Evolutionary conservation across 2,888 invertebrate genomes (phyloP).

Genomic region (Xylota sylvarum): DNA sequence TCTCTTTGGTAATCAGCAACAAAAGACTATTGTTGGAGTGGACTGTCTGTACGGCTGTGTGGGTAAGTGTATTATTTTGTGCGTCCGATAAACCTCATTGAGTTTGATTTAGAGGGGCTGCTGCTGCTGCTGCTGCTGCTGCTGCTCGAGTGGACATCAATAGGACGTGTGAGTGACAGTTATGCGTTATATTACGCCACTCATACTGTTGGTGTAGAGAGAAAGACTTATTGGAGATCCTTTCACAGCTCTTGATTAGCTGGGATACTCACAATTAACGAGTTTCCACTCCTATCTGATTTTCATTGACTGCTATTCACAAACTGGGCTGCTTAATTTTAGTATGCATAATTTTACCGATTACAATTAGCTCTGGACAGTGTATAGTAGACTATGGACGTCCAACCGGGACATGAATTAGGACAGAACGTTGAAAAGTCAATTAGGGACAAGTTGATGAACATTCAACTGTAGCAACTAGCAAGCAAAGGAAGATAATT

Average conservation of each 20-base stretch:
- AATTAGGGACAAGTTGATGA: too few species aligned
- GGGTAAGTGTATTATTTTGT: constrained; percentile 48
- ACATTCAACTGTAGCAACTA: too few species aligned
- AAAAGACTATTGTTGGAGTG: constrained; percentile 66
- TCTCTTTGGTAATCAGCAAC: constrained; percentile 74
- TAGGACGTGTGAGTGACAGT: constrained; percentile 74
- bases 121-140: constrained; percentile 24
- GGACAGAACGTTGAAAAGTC: neutral
- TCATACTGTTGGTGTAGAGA: constrained; percentile 41
- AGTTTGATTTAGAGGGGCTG: constrained; percentile 66
- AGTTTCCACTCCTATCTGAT: constrained; percentile 56
- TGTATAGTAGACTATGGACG: neutral
- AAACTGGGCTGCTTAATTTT: neutral
- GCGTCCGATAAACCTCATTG: constrained; percentile 63
- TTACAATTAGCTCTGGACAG: constrained; percentile 13
- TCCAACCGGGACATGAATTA: neutral
- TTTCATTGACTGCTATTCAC: constrained; percentile 14
- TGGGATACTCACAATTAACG: constrained; percentile 66
- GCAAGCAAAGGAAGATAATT: too few species aligned
- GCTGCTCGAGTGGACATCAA: constrained; percentile 70
- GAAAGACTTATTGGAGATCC: constrained; percentile 30
- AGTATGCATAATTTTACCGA: constrained; percentile 20
- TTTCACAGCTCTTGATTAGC: constrained; percentile 66
- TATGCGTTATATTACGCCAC: constrained; percentile 70
- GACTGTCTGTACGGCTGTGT: constrained; percentile 29